Base-by-base conservation (phyloP, 2,888 invertebrate species). In the Venustoraphidia nigricollis region DNA sequence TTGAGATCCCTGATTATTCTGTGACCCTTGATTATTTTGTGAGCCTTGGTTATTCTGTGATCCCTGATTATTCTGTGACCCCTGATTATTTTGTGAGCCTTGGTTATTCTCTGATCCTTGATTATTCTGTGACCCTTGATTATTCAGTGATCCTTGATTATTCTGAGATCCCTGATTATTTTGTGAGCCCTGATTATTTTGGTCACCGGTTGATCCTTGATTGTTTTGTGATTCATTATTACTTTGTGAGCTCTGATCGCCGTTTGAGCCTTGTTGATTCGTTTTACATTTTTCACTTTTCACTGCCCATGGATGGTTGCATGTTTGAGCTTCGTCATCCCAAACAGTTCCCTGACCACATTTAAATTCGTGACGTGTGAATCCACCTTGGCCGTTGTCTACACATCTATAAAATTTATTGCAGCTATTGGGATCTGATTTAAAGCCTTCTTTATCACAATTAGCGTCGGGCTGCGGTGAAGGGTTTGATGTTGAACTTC, bases 401-500 rank as follows among this genome's bases (percentile, higher is more conserved):
- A 85, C 83, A 64, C 88, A 88, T 54, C 86, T 73, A 60, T 83
- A 84, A 66, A 87, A 88, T 61, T 79, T 83, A 51, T 71, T 77
- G 59, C 87, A 88, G 58, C 86, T 74, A 41, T 67, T 66, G 38
- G 72, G 68, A 62, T 87, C 78, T 10, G 78, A 76, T 58, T 79
- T 73, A 62, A 83, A 88, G 44, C 88, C 88, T 61, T 83, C 81
- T 53, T 67, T 62, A n/a, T 63, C 66, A 59, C 84, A 84, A 45
- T 60, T 57, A 51, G 65, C 62, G 42, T 52, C 57, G 34, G 39
- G 38, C 13, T 38, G 10, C 9, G 17, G 3, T 27, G 42, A 27
- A 10, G 17, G 17, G 10, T 14, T n/a, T 10, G 42, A 17, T 10
- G 45, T 10, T 39, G 47, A 46, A 10, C 34, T 49, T 37, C 36